Evolutionary conservation across 1,140 invertebrate genomes (phyloP).

Genomic region (Rhynchophorus ferrugineus): DNA sequence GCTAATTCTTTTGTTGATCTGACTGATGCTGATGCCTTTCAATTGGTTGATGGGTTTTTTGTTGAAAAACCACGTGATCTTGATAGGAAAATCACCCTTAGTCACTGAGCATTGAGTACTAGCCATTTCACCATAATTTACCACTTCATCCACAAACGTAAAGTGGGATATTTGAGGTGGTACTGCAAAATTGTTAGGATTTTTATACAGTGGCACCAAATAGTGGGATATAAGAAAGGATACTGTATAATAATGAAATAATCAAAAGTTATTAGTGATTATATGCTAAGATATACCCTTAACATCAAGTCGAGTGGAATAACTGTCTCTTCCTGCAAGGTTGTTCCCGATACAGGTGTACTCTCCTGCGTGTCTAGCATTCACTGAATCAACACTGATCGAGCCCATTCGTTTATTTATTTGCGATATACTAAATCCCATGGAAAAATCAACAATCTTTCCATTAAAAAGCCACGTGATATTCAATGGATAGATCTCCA

Average conservation of each 20-base stretch:
- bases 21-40: slow-evolving; percentile 27
- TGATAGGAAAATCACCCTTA: slow-evolving; percentile 58
- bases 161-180: slow-evolving; percentile 53
- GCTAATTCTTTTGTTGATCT: slow-evolving; percentile 29
- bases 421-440: slow-evolving; percentile 37
- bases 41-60: slow-evolving; percentile 35
- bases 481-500: slow-evolving; percentile 56
- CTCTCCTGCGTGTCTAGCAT: slow-evolving; percentile 49
- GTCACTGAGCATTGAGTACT: slow-evolving; percentile 52
- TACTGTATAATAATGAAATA: too few relatives aligned
- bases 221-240: too few relatives aligned
- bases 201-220: too few relatives aligned
- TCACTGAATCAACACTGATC: slow-evolving; percentile 51
- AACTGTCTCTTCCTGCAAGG: slow-evolving; percentile 50
- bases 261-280: too few relatives aligned
- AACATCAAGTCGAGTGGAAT: slow-evolving; percentile 53
- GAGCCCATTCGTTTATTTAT: slow-evolving; percentile 49
- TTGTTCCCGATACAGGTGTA: slow-evolving; percentile 59
- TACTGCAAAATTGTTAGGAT: too few relatives aligned
- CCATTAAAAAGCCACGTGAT: slow-evolving; percentile 43
- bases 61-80: slow-evolving; percentile 55
- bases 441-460: slow-evolving; percentile 32
- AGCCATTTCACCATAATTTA: slow-evolving; percentile 53
- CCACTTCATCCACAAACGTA: slow-evolving; percentile 50
- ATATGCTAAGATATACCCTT: slow-evolving; percentile 54